phyloP scores from a whole-genome alignment of 2,888 invertebrate genomes.

The Drosophila siamana region DNA sequence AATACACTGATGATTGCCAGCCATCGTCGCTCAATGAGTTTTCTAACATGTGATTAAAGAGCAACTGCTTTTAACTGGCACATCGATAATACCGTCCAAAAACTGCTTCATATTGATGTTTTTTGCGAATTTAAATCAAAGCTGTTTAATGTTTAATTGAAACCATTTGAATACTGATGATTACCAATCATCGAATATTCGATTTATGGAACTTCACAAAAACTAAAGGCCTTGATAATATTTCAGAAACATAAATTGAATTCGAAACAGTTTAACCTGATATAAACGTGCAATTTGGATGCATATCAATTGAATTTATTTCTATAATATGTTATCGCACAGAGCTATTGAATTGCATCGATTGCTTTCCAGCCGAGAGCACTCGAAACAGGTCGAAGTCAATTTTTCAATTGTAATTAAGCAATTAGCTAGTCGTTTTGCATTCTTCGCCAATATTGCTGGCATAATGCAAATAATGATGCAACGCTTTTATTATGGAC shows the following conservation, averaged over 20 bases:
- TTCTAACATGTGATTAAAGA: conserved; percentile 10
- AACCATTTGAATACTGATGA: no score
- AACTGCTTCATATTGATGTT: no score
- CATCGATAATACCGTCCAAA: no score
- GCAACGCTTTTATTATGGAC: conserved; percentile 51
- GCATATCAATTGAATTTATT: not conserved
- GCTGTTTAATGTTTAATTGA: no score
- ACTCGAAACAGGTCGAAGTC: not conserved
- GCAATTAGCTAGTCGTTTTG: conserved; percentile 5
- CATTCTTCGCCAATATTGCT: conserved; percentile 14
- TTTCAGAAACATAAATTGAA: not conserved
- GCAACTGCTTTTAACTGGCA: not conserved
- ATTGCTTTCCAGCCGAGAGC: not conserved
- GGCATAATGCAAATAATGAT: conserved; percentile 38
- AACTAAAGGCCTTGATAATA: no score
- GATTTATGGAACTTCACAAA: no score
- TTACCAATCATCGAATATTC: no score
- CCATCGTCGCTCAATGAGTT: not conserved
- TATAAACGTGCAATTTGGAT: no score
- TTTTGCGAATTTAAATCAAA: no score
- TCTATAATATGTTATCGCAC: not conserved
- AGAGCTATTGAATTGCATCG: not conserved
- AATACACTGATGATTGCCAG: conserved; percentile 1
- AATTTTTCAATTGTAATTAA: conserved; percentile 3
- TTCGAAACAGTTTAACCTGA: not conserved